A percentile compares a stretch with the other conserved stretches of the same genome.
Evolutionary conservation across 2,113 vertebrate species (phyloP).

Genomic region (Dromaius novaehollandiae): DNA sequence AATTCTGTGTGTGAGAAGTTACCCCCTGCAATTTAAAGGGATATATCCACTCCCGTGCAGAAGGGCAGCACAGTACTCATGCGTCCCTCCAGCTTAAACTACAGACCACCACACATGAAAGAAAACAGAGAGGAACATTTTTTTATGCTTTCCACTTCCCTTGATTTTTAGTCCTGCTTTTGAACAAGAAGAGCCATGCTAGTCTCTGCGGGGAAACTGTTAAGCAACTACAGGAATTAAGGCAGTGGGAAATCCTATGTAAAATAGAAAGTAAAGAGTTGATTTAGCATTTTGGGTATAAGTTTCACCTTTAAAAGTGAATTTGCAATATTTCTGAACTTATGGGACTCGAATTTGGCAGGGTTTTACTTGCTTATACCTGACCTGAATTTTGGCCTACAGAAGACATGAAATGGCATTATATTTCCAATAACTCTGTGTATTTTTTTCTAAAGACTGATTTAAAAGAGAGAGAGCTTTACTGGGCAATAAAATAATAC

Average conservation of each 20-base stretch:
- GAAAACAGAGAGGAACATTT: neutral
- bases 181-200: neutral
- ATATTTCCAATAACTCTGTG: neutral
- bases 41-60: neutral
- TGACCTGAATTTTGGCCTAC: neutral
- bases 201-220: neutral
- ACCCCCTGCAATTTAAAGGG: neutral
- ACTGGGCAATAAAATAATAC: neutral
- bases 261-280: neutral
- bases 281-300: neutral
- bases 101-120: neutral
- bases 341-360: neutral
- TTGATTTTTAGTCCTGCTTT: neutral
- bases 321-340: neutral
- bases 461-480: conserved; percentile 6
- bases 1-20: neutral
- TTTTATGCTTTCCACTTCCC: neutral
- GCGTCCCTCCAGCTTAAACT: accelerated
- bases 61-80: neutral
- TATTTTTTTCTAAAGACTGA: conserved; percentile 11
- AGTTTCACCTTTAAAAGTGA: neutral
- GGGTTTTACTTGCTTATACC: neutral
- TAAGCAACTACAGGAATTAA: neutral
- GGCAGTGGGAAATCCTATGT: neutral
- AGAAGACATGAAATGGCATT: neutral